Conservation (phyloP, 2,888 invertebrate species). For the Platycnemis pennipes region DNA sequence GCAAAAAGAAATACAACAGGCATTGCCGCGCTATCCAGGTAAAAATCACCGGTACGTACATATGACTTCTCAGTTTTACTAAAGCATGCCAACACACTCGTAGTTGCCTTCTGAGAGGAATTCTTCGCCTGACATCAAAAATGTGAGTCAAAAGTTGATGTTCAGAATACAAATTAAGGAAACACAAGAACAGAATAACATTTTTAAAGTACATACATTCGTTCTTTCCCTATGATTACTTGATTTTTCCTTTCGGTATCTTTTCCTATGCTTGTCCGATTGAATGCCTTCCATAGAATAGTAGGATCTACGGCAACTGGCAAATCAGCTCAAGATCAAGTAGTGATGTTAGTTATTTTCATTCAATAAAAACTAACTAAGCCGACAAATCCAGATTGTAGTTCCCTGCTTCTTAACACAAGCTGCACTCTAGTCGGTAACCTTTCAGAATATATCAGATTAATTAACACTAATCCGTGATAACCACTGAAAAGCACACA, state of each 20-base stretch:
- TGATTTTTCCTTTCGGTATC: not conserved
- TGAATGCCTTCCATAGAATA: not conserved
- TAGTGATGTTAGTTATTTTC: not conserved
- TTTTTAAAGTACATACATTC: not conserved
- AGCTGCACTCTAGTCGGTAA: not conserved
- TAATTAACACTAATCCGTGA: not conserved
- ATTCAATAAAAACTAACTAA: not conserved
- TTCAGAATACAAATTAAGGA: not conserved
- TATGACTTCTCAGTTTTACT: slow-evolving; percentile 40
- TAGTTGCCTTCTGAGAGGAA: not conserved
- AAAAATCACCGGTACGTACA: not conserved
- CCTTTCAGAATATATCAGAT: not conserved
- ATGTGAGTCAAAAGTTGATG: not conserved
- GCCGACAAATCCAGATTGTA: not conserved
- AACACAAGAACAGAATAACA: not conserved
- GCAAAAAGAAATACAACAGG: not conserved
- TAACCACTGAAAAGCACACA: not conserved
- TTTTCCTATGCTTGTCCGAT: not conserved
- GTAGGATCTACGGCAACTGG: not conserved
- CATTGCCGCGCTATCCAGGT: not conserved
- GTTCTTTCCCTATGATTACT: not conserved
- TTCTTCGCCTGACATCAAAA: not conserved
- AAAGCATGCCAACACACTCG: not conserved
- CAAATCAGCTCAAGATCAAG: not conserved
- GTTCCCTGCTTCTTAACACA: not conserved